Conservation (phyloP, 2,113 vertebrate species). For the Cyprinus carpio region DNA sequence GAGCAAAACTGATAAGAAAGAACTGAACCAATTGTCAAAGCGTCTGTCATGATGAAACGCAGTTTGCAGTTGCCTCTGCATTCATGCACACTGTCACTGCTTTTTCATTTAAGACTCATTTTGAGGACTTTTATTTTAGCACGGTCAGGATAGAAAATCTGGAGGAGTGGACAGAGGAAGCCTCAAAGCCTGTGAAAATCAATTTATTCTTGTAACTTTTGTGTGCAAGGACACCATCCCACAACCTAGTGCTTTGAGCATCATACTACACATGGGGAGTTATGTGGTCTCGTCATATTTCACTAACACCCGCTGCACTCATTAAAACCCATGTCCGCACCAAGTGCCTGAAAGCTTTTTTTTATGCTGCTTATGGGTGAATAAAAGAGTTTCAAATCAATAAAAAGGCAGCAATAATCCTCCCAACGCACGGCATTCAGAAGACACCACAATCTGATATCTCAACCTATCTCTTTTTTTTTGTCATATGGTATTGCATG, state of each 20-base stretch:
- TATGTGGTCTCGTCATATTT: constrained; percentile 28
- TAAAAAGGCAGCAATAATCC: background rate
- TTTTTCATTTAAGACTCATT: background rate
- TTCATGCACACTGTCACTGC: background rate
- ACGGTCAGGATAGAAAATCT: background rate
- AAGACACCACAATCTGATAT: background rate
- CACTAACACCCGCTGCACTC: background rate
- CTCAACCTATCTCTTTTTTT: background rate
- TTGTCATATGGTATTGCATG: background rate
- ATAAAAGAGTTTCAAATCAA: background rate
- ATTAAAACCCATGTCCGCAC: background rate
- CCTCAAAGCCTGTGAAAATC: constrained; percentile 8
- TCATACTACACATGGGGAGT: background rate
- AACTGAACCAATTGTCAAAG: background rate
- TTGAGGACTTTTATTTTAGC: constrained; percentile 17
- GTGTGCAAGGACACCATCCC: background rate
- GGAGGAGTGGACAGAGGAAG: constrained; percentile 38
- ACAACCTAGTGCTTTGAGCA: background rate
- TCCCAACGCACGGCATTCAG: accelerated
- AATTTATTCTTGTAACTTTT: constrained; percentile 16
- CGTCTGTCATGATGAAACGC: background rate
- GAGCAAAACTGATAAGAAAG: background rate
- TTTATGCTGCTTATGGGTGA: background rate
- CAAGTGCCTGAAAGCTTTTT: constrained; percentile 1
- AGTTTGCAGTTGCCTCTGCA: constrained; percentile 5